Base-by-base conservation (phyloP, 2,888 invertebrate species). In the Petrolisthes cinctipes region DNA sequence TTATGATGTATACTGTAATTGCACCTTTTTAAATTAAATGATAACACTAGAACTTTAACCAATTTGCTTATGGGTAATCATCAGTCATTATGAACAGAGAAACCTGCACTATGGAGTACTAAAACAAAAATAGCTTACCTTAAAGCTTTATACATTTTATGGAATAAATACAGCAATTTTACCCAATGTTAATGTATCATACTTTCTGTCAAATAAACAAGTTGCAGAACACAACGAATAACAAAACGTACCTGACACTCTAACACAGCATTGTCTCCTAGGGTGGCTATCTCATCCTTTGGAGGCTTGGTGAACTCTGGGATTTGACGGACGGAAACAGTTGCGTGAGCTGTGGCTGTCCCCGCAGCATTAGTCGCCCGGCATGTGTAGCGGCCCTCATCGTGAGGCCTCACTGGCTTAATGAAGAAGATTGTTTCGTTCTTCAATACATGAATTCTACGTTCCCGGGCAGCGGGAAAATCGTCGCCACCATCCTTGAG, bases 301-400 rank as follows among this genome's bases (percentile, higher is more conserved):
- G 88, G 76, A 6, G 71, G 85, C 23, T 89, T 89, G 7, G 79
- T 80, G 66, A 89, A 91, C 37, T 84, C 76, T n/a, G 89, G 89
- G 9, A 89, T 86, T 54, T 89, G 86, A 7, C 85, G 78, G 11
- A 90, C 87, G 5, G 89, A 87, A 17, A 90, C 73, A 5, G 79
- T 82, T 17, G 88, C 89, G 79, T 87, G 71, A 2, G 86, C 78
- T 0, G 86, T 91, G 91, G 91, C 92, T 85, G 95, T 95, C 0
- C 98, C 99, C 17, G 98, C 98, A 76, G 95, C 94, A 93, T 98
- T 99, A 92, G 95, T 95, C 0, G 98, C 99, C 7, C 96, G 97
- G 93, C 98, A 99, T 83, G 97, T 97, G 92, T 99, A 99, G 57
- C 97, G 94, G 0, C 99, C 99, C 93, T 96, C 96, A 92, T 99